phyloP scores from a whole-genome alignment of 2,888 invertebrate species.

The Pedicia rivosa region DNA sequence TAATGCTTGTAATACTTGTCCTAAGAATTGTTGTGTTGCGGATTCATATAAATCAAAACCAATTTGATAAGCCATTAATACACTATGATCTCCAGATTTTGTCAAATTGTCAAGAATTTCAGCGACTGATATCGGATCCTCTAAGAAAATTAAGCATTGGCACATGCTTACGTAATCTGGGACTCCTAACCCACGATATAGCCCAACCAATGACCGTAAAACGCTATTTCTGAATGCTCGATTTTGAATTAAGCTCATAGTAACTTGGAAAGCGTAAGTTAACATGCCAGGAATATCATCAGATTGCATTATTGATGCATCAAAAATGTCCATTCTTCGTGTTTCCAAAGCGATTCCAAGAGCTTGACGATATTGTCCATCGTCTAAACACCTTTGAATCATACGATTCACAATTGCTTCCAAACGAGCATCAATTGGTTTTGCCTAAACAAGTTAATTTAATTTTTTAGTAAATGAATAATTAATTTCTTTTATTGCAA shows the following conservation, averaged over 20 bases:
- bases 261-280: constrained; percentile 89
- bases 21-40: constrained; percentile 94
- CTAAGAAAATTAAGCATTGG: constrained; percentile 91
- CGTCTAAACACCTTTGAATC: constrained; percentile 91
- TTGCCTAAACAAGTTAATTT: constrained; percentile 24
- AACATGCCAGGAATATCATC: constrained; percentile 85
- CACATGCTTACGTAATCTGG: constrained; percentile 99
- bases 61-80: constrained; percentile 96
- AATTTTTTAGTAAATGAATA: neutral
- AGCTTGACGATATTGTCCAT: constrained; percentile 89
- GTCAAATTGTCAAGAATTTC: constrained; percentile 82
- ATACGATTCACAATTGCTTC: constrained; percentile 93
- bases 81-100: constrained; percentile 59
- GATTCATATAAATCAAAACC: constrained; percentile 98
- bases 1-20: constrained; percentile 67
- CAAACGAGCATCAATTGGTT: constrained; percentile 61
- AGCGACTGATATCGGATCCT: constrained; percentile 85
- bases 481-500: neutral
- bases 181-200: constrained; percentile 75
- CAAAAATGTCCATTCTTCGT: constrained; percentile 91
- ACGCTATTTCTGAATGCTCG: constrained; percentile 85
- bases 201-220: constrained; percentile 69
- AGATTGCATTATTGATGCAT: constrained; percentile 77
- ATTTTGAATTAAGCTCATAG: constrained; percentile 92
- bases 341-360: constrained; percentile 93